Conservation (phyloP, 2,113 vertebrate species). For the Cryptomyrus ogoouensis region DNA sequence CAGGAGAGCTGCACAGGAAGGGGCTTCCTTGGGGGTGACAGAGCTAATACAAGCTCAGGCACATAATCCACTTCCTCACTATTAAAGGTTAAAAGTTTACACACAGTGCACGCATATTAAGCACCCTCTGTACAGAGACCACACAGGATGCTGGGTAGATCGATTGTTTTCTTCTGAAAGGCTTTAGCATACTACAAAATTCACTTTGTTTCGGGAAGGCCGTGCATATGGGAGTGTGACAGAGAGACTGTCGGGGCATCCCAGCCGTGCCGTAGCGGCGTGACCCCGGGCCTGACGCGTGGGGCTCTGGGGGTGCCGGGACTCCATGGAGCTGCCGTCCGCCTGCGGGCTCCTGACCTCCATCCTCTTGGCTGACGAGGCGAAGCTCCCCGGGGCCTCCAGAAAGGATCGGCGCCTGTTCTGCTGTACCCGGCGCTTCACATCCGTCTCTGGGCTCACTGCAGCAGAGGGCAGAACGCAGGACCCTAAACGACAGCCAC, state of each 20-base stretch:
- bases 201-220: not conserved
- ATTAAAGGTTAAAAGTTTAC: not conserved
- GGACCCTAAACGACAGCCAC: not conserved
- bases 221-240: not conserved
- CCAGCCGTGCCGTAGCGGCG: too few relatives aligned
- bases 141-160: not conserved
- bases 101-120: not conserved
- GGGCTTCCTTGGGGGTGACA: not conserved
- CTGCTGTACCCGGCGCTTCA: conserved; percentile 52
- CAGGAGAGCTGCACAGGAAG: not conserved
- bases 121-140: not conserved
- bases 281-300: not conserved
- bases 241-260: not conserved
- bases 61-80: not conserved
- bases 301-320: not conserved
- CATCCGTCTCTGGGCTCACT: conserved; percentile 30
- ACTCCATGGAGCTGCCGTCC: not conserved
- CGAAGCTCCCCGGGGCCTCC: conserved; percentile 38
- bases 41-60: not conserved
- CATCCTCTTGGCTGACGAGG: conserved; percentile 29
- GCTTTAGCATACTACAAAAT: not conserved
- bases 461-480: conserved; percentile 20
- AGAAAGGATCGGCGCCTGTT: conserved; percentile 45
- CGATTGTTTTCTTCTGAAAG: too few relatives aligned
- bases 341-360: conserved; percentile 43